Conservation (phyloP, 2,113 vertebrate species). For the Neotragus pygmaeus region DNA sequence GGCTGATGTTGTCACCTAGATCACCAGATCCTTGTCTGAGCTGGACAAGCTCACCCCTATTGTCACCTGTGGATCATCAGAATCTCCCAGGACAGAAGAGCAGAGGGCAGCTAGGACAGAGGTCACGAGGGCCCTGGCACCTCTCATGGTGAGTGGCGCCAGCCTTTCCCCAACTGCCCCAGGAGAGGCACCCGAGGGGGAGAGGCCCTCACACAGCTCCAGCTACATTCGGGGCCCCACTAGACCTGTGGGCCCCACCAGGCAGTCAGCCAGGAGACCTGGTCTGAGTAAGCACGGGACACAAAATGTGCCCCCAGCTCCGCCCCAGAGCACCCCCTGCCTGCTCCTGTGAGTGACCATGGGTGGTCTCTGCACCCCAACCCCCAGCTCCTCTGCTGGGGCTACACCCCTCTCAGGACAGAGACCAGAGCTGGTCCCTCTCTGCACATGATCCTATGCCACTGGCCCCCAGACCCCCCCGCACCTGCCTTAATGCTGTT, state of each 20-base stretch:
- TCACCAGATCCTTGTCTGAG: background rate
- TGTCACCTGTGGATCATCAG: background rate
- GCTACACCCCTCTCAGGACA: background rate
- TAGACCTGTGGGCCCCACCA: background rate
- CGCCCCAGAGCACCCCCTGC: background rate
- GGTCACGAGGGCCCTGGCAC: background rate
- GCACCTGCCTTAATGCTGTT: background rate
- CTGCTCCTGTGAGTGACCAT: background rate
- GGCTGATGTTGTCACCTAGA: background rate
- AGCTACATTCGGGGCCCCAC: rapidly evolving
- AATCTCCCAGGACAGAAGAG: background rate
- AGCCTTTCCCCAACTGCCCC: background rate
- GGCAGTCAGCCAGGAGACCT: background rate
- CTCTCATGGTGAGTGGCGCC: background rate
- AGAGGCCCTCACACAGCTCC: background rate
- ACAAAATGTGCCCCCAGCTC: rapidly evolving
- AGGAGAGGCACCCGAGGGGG: background rate
- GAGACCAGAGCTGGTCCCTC: background rate
- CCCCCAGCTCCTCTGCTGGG: background rate
- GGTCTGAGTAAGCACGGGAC: background rate
- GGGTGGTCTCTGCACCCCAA: background rate
- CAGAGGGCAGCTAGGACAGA: background rate
- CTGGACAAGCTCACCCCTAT: background rate
- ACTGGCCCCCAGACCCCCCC: background rate
- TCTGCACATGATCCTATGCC: too few species aligned